Percentiles rank a stretch among this genome's conserved stretches.
These are phyloP conservation scores for Conus betulinus DNA, from an alignment of 1,140 invertebrate genomes.

Conservation along the genomic window DNA sequence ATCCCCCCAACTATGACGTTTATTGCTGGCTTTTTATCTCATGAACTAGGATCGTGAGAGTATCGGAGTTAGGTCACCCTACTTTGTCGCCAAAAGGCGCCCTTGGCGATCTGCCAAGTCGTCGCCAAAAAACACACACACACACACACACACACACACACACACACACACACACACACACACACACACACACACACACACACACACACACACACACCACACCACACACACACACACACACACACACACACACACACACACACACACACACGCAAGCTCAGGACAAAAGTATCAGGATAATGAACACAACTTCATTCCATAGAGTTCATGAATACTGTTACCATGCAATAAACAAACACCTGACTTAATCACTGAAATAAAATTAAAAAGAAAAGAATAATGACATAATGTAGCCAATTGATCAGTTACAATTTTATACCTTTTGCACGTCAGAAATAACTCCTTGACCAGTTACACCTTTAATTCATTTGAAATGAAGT, in stretches of 20 bases:
- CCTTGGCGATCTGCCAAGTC: no score
- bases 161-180: slow-evolving; percentile 1
- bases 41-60: no score
- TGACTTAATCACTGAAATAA: not conserved
- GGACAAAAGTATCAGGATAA: no score
- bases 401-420: not conserved
- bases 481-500: not conserved
- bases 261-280: no score
- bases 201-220: not conserved
- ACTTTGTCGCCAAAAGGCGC: no score
- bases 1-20: no score
- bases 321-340: no score
- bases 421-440: not conserved
- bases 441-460: not conserved
- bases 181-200: not conserved
- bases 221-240: not conserved
- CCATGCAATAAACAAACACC: no score
- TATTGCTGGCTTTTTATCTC: no score
- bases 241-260: slow-evolving; percentile 12
- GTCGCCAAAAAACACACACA: no score
- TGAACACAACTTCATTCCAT: no score
- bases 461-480: not conserved
- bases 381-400: not conserved
- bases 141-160: slow-evolving; percentile 18
- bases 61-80: no score